Evolutionary conservation across 2,113 vertebrate species (phyloP), one percentile per base, ranked within the genome.

Genomic region (Hippopotamus amphibius): DNA sequence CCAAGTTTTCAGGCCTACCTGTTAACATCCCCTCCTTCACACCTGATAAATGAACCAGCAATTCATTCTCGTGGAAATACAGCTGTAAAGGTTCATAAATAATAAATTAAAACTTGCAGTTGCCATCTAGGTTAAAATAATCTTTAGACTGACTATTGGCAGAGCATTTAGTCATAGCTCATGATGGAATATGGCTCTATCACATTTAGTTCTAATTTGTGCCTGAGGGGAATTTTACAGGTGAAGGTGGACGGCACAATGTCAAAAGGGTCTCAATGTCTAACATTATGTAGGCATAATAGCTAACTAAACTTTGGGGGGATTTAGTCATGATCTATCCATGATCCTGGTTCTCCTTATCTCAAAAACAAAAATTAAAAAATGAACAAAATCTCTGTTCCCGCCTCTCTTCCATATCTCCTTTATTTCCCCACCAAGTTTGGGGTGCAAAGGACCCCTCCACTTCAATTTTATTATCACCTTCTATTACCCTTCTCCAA

Each of bases 21-120:
- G 98, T 98, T 98, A 98, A 98, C 98, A 98, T 98, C 96, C 90
- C 74, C 94, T 98, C 98, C 96, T 98, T 98, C 98, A 98, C 98
- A 98, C 98, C 97, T 97, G 97, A 2, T 65, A 98, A 93, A 96
- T 71, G 43, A 98, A 94, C 97, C 97, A 97, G 97, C 96, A 97
- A 98, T 97, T 98, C 92, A 82, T 97, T 98, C 96, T 97, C 53
- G 14, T 97, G 14, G 98, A 99, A 98, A 98, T 97, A 98, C 96
- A 98, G 98, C 98, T 97, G 96, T 96, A 95, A 92, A 98, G 89
- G 95, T 97, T 98, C 98, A 98, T 98, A 98, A 98, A 98, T 97
- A 98, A 98, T 96, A 98, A 98, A 98, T 98, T 96, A 98, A 98
- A 97, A 95, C 95, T 95, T 97, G 95, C 90, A 97, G 7, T 97